Base-by-base conservation (phyloP, 2,888 invertebrate genomes). In the Orthosia gracilis region DNA sequence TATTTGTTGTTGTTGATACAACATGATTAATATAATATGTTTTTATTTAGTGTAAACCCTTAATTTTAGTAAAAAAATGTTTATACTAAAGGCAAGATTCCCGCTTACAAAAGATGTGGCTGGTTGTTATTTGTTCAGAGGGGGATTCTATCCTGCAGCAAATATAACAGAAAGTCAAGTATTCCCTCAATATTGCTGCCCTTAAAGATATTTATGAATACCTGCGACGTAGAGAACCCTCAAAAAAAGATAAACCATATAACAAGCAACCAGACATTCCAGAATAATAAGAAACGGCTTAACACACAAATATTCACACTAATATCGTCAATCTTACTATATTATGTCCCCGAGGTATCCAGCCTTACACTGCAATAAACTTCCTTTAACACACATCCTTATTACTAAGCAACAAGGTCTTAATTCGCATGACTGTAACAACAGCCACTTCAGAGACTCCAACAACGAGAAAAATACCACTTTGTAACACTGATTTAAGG, bases 301-400 rank as follows among this genome's bases (percentile, higher is more conserved):
- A 76, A 78, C 78, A 54, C 61, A 73, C 67, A 69, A 76, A 79
- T 76, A 80, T 72, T 76, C 57, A 40, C 73, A 74, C 78, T 74
- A 71, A 69, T 83, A 86, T 86, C 82, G 78, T 54, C 70, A 74
- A 85, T 86, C 83, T 76, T 68, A 77, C 84, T 82, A 69, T 76
- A 84, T 78, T 76, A 84, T 78, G 70, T 63, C 75, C 77, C 59
- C 49, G 67, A 84, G 71, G 70, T 76, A 72, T 63, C 67, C 65
- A 77, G 62, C 74, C 69, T 82, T 80, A 78, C 72, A 71, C 73
- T 87, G 83, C 87, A 85, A 85, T 85, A 80, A 87, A 78, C 55
- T 73, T 71, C 13, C 26, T 21, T 31, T 26, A 5, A 64, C 23
- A 50, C 15, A 5, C 17, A 63, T 47, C 62, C 26, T n/a, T 79